Conservation (phyloP, 2,888 invertebrate genomes). For the Linnaemya tessellans region DNA sequence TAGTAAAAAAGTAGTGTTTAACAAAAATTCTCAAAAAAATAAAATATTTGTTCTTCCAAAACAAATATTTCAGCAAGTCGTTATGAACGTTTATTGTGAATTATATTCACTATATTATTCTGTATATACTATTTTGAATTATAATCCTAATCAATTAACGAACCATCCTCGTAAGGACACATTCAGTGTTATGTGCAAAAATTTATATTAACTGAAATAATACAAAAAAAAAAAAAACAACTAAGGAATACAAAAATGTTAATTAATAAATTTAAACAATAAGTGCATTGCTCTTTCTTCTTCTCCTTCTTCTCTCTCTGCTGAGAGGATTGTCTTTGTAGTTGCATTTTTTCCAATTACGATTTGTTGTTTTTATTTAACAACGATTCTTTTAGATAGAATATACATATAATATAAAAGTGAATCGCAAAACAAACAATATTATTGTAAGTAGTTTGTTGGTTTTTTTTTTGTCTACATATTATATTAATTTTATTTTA, state of each 20-base stretch:
- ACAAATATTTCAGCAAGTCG: too few relatives aligned
- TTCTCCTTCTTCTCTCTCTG: conserved; percentile 23
- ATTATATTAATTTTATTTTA: conserved; percentile 36
- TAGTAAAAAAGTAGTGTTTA: too few relatives aligned
- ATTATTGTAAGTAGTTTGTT: conserved; percentile 32
- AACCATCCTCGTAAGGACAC: conserved; percentile 46
- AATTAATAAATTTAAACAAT: conserved; percentile 55
- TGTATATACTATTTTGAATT: too few relatives aligned
- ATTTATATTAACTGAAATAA: background rate
- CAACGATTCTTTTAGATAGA: conserved; percentile 40
- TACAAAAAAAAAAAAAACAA: conserved; percentile 2
- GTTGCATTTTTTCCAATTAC: conserved; percentile 25
- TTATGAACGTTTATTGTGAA: too few relatives aligned
- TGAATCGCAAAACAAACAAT: conserved; percentile 65
- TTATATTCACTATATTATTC: too few relatives aligned
- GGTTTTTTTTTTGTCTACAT: conserved; percentile 3
- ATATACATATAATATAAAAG: conserved; percentile 49
- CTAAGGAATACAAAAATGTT: conserved; percentile 36
- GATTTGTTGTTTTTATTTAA: conserved; percentile 33
- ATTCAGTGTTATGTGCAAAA: conserved; percentile 35
- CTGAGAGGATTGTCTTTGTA: conserved; percentile 14
- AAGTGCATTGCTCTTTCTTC: conserved; percentile 64
- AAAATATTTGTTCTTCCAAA: too few relatives aligned
- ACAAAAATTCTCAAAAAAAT: too few relatives aligned
- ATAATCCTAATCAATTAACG: conserved; percentile 16